Percentiles rank a stretch among this genome's conserved stretches.
Conservation (phyloP, 2,888 invertebrate species). For the Emesis furor region DNA sequence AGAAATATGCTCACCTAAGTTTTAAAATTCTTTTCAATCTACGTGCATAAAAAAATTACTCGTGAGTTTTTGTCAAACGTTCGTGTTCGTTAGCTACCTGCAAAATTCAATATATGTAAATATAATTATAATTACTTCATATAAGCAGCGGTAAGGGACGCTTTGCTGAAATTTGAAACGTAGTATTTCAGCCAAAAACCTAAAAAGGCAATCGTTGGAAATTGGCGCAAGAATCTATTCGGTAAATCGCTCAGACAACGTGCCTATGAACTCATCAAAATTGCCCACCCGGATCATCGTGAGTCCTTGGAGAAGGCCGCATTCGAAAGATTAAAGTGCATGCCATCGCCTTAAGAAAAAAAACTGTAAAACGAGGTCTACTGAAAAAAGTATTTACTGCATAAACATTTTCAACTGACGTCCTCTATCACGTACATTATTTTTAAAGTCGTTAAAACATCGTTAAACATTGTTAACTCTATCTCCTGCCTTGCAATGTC, state of each 20-base stretch:
- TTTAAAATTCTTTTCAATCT: too few relatives aligned
- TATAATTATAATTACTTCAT: too few relatives aligned
- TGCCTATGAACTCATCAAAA: constrained; percentile 97
- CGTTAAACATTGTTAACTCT: background rate
- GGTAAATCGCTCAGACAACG: constrained; percentile 97
- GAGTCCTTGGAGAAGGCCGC: constrained; percentile 97
- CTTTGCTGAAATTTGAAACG: too few relatives aligned
- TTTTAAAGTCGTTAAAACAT: too few relatives aligned
- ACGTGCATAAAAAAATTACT: too few relatives aligned
- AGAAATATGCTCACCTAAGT: too few relatives aligned
- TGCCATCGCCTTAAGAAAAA: constrained; percentile 93
- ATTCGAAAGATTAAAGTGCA: constrained; percentile 96
- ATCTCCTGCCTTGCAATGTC: background rate
- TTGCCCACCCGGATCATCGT: constrained; percentile 97
- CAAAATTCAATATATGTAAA: too few relatives aligned
- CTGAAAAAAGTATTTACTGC: background rate
- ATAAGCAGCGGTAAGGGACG: too few relatives aligned
- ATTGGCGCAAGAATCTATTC: too few relatives aligned
- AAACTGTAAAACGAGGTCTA: background rate
- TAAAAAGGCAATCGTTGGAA: too few relatives aligned
- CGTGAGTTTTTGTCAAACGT: constrained; percentile 83
- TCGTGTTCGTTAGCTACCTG: constrained; percentile 87
- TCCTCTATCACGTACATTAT: background rate
- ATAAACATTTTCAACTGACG: background rate
- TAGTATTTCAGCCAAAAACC: too few relatives aligned